Evolutionary conservation across 2,113 vertebrate genomes (phyloP).

Genomic region (Cyphomyrus plagiostoma): DNA sequence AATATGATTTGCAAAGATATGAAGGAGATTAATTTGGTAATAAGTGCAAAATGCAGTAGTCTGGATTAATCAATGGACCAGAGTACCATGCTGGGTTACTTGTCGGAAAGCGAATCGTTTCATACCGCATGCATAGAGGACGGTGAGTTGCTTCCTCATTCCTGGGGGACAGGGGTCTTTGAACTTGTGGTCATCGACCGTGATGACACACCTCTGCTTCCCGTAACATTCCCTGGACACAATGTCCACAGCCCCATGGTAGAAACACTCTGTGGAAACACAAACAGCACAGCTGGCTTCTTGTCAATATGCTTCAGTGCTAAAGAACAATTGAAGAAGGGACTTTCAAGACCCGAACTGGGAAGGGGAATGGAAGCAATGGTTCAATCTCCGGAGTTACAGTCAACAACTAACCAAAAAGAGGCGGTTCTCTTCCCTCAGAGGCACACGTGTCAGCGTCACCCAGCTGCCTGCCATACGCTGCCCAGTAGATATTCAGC

Average conservation of each 20-base stretch:
- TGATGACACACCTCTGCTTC: conserved; percentile 77
- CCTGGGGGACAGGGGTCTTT: conserved; percentile 82
- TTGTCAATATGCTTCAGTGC: background rate
- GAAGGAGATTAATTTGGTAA: background rate
- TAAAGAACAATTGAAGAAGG: background rate
- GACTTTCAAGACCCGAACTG: background rate
- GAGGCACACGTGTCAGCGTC: conserved; percentile 64
- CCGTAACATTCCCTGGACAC: conserved; percentile 77
- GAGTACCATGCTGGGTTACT: background rate
- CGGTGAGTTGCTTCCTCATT: conserved; percentile 83
- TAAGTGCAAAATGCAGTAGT: background rate
- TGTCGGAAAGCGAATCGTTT: conserved; percentile 16
- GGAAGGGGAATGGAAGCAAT: background rate
- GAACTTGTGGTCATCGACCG: conserved; percentile 71
- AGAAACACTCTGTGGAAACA: conserved; percentile 78
- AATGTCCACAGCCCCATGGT: conserved; percentile 70
- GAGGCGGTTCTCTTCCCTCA: conserved; percentile 48
- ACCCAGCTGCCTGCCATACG: conserved; percentile 69
- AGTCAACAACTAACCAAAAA: conserved; percentile 67
- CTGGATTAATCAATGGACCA: background rate
- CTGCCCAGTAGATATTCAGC: conserved; percentile 86
- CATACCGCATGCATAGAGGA: conserved; percentile 89
- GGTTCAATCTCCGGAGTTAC: background rate
- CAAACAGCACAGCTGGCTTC: background rate
- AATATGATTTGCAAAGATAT: background rate